Conservation (phyloP, 2,113 vertebrate genomes). For the Rhizomys pruinosus region DNA sequence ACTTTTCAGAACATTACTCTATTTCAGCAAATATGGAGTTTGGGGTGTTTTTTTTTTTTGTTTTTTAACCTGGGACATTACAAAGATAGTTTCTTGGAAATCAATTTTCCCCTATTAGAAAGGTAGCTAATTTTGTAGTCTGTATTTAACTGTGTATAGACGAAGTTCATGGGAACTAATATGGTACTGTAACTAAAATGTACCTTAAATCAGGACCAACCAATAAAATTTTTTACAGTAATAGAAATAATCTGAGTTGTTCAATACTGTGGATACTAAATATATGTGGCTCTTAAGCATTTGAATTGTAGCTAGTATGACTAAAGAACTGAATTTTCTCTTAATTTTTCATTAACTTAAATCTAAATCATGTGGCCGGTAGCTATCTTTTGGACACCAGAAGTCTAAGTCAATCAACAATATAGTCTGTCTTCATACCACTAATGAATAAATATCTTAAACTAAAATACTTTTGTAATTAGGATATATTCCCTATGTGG, state of each 20-base stretch:
- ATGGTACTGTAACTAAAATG: not conserved
- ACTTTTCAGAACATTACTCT: not conserved
- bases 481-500: constrained; percentile 9
- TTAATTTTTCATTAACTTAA: constrained; percentile 38
- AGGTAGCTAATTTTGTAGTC: constrained; percentile 1
- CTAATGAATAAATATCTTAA: constrained; percentile 31
- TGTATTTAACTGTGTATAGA: constrained; percentile 24
- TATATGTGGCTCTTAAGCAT: not conserved
- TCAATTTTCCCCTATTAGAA: not conserved
- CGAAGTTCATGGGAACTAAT: constrained; percentile 31
- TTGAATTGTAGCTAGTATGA: not conserved
- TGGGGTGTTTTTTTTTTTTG: not conserved
- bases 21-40: not conserved
- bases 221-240: not conserved
- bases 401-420: not conserved
- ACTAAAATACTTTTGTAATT: constrained; percentile 45
- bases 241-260: not conserved
- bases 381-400: not conserved
- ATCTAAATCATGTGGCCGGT: not conserved
- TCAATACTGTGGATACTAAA: not conserved
- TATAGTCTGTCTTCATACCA: not conserved
- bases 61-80: not conserved
- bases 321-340: not conserved
- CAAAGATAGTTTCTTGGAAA: constrained; percentile 36
- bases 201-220: not conserved